Conservation (phyloP, 2,113 vertebrate genomes). For the Varanus salvator region DNA sequence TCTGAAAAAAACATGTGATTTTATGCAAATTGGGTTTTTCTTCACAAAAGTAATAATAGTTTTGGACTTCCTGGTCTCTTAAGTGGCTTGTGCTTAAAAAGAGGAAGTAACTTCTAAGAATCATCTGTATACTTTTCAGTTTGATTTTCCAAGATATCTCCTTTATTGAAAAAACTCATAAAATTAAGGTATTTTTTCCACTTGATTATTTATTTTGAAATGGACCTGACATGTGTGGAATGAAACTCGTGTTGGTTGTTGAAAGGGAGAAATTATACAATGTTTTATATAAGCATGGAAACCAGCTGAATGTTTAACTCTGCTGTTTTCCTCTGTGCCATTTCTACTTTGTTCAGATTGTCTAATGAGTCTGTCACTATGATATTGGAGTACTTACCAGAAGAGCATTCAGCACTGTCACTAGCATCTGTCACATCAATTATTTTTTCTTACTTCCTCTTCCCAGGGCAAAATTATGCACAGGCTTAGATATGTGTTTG, state of each 20-base stretch:
- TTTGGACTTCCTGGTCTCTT: not conserved
- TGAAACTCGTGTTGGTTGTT: slow-evolving; percentile 21
- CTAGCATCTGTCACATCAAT: slow-evolving; percentile 65
- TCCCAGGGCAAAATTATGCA: slow-evolving; percentile 64
- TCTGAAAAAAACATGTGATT: not conserved
- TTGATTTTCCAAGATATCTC: not conserved
- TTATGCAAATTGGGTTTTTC: not conserved
- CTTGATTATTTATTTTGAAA: slow-evolving; percentile 31
- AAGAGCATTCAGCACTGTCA: slow-evolving; percentile 68
- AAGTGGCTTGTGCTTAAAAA: not conserved
- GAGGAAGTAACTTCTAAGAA: not conserved
- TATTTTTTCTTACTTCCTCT: slow-evolving; percentile 52
- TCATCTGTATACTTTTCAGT: not conserved
- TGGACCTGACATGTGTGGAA: slow-evolving; percentile 43
- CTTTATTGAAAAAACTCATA: not conserved
- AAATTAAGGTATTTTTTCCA: not conserved
- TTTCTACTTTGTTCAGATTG: slow-evolving; percentile 54
- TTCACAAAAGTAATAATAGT: not conserved
- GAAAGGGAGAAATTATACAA: slow-evolving; percentile 27
- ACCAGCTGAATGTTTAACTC: slow-evolving; percentile 57
- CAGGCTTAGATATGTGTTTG: slow-evolving; percentile 60
- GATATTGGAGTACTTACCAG: slow-evolving; percentile 64
- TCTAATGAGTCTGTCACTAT: slow-evolving; percentile 48
- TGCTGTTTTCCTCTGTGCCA: slow-evolving; percentile 28
- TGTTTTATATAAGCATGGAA: slow-evolving; percentile 38